Conservation (phyloP, 2,888 invertebrate species). For the Cabera pusaria region DNA sequence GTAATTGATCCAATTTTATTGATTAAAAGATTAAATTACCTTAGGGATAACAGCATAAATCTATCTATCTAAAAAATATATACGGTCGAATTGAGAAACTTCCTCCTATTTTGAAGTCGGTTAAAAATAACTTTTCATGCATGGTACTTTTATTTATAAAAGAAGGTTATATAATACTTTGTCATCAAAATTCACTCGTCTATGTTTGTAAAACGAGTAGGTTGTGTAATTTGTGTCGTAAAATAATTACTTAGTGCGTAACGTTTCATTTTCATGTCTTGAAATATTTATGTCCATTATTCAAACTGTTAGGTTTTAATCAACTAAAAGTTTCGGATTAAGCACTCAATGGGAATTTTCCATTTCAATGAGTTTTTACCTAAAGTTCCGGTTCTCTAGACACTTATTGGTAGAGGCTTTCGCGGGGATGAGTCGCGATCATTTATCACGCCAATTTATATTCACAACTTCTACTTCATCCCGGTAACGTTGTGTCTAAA, state of each 20-base stretch:
- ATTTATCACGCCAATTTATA: conserved; percentile 43
- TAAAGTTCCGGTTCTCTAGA: conserved; percentile 31
- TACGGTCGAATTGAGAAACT: too few species aligned
- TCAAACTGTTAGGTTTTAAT: conserved; percentile 29
- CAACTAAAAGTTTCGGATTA: conserved; percentile 35
- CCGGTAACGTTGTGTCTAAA: conserved; percentile 36
- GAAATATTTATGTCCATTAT: conserved; percentile 21
- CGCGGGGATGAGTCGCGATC: conserved; percentile 35
- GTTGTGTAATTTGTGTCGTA: conserved; percentile 13
- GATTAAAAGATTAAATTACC: too few species aligned
- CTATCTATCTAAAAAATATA: too few species aligned
- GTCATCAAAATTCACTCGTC: too few species aligned
- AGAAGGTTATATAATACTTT: too few species aligned
- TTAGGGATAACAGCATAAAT: too few species aligned
- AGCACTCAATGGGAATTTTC: conserved; percentile 27
- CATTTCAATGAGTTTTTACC: conserved; percentile 27
- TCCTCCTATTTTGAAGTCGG: too few species aligned
- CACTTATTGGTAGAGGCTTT: conserved; percentile 38
- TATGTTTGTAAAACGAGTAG: conserved; percentile 9
- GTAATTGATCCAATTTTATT: too few species aligned
- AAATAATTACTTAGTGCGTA: conserved; percentile 18
- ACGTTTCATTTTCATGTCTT: conserved; percentile 21
- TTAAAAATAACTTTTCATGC: too few species aligned
- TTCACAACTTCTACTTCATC: conserved; percentile 35
- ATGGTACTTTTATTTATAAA: too few species aligned